phyloP scores from a whole-genome alignment of 2,113 vertebrate species.

The Pachyramphus minor region DNA sequence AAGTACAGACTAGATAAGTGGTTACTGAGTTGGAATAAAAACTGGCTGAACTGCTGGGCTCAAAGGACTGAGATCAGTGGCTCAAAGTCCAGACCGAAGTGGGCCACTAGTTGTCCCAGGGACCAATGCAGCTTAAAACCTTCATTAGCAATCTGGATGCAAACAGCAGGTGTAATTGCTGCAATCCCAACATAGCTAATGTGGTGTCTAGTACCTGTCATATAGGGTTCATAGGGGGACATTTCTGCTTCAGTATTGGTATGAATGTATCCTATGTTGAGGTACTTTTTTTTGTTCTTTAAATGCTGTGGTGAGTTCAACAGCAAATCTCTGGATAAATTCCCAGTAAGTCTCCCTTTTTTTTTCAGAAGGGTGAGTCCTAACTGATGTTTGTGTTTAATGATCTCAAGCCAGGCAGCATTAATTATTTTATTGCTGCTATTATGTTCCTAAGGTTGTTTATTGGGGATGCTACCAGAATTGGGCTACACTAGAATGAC shows the following conservation, averaged over 20 bases:
- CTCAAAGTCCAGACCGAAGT: neutral
- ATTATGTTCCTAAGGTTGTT: neutral
- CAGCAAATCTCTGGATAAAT: neutral
- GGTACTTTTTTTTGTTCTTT: neutral
- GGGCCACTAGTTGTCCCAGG: neutral
- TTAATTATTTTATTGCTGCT: neutral
- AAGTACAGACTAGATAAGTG: neutral
- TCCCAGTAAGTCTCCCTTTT: neutral
- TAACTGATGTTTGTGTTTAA: neutral
- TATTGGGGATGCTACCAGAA: neutral
- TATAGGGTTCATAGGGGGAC: neutral
- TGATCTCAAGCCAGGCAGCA: neutral
- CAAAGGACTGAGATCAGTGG: neutral
- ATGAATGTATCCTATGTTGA: neutral
- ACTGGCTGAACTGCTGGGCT: neutral
- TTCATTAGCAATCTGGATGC: neutral
- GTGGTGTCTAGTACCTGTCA: neutral
- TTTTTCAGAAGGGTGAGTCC: neutral
- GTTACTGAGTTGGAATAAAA: neutral
- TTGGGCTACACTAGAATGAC: neutral
- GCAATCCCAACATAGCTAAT: neutral
- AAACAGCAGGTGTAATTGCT: neutral
- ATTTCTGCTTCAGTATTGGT: neutral
- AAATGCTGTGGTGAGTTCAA: neutral
- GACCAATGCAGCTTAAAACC: neutral